Evolutionary conservation across 2,888 invertebrate species (phyloP), one percentile per base, ranked within the genome.

Genomic region (Laothoe populi): DNA sequence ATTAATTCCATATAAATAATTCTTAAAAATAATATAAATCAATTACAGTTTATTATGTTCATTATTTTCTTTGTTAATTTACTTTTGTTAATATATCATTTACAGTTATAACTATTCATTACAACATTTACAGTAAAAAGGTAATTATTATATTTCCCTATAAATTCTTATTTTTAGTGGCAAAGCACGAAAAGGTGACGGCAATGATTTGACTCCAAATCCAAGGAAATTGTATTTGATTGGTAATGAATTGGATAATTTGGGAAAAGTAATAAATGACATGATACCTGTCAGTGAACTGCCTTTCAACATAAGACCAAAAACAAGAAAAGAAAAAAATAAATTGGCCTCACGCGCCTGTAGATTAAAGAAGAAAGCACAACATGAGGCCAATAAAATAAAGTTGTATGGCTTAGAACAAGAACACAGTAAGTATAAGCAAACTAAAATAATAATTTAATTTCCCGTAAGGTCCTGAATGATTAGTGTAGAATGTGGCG

Each of bases 381-480:
- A 99, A 83, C 99, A 99, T 85, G 99, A 99, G 89, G 99, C 99
- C 1, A 99, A 99, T 84, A 99, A 99, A 91, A 95, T 99, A 62
- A 99, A 99, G 92, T 92, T 99, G 2, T 97, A 95, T 82, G 99
- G 99, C 42, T 93, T 99, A 73, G 98, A 99, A 87, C 95, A 95
- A 77, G 99, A 99, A 90, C 99, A 99, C 87, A 97, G 98, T 98
- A 93, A 95, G 96, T 95, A 58, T 19, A 48, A 26, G n/a, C n/a
- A n/a, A n/a, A n/a, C n/a, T n/a, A 26, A 26, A 4, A 26, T 4
- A 26, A 4, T 26, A 5, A 26, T 26, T 26, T 26, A 4, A 26
- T 4, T 31, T 31, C 8, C 5, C 5, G 5, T 31, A 8, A 31
- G 31, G 5, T 5, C 31, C 8, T 31, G 31, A 31, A 31, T 31